These are phyloP conservation scores for Mystacornis crossleyi DNA, from an alignment of 2,113 vertebrate genomes.

Conservation along the genomic window DNA sequence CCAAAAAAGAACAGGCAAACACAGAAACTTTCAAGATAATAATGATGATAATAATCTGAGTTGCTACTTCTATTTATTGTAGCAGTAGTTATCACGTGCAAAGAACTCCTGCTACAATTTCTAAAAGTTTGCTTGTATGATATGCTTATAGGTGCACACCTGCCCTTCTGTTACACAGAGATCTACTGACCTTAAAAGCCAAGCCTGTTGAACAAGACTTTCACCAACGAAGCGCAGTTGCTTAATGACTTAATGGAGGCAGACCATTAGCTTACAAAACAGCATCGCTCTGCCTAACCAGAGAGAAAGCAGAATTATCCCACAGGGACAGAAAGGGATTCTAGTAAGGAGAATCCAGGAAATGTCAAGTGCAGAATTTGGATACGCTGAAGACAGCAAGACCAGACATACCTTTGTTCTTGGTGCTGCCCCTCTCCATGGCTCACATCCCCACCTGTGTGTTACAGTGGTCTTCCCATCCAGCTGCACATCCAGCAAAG, in stretches of 20 bases:
- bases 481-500: slow-evolving; percentile 45
- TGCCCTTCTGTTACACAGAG: background rate
- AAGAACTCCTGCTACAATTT: background rate
- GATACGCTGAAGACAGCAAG: background rate
- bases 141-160: background rate
- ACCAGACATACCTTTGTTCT: slow-evolving; percentile 51
- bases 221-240: background rate
- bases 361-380: background rate
- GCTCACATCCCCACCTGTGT: slow-evolving; percentile 15
- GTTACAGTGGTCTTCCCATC: slow-evolving; percentile 17
- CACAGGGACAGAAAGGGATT: background rate
- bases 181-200: slow-evolving; percentile 15
- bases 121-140: background rate
- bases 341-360: background rate
- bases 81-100: background rate
- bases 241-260: slow-evolving; percentile 46
- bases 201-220: slow-evolving; percentile 19
- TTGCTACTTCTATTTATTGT: background rate
- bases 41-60: background rate
- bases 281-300: background rate
- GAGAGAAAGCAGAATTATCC: slow-evolving; percentile 15
- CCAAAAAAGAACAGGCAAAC: background rate
- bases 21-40: background rate
- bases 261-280: slow-evolving; percentile 31
- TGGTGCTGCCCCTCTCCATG: background rate